A percentile compares a stretch with the other conserved stretches of the same genome.
phyloP scores from a whole-genome alignment of 2,888 invertebrate species.

The Tipula lateralis region DNA sequence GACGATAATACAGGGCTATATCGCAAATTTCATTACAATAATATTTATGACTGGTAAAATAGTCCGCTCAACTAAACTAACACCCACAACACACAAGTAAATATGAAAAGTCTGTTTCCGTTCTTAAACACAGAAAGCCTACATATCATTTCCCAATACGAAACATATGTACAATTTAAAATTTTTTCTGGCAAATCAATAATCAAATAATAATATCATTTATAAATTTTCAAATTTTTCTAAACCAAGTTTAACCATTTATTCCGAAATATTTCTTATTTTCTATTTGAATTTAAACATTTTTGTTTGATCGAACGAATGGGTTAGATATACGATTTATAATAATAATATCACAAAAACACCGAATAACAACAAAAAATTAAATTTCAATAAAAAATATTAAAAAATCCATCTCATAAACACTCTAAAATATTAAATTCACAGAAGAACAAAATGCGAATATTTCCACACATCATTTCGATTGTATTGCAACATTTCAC shows the following conservation, averaged over 20 bases:
- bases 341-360: background rate
- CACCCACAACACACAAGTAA: background rate
- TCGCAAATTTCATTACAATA: background rate
- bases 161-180: background rate
- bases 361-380: background rate
- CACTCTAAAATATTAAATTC: background rate
- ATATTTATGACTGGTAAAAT: background rate
- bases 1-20: background rate
- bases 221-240: background rate
- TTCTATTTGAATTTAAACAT: background rate
- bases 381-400: constrained; percentile 16
- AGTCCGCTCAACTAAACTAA: background rate
- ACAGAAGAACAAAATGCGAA: background rate
- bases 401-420: background rate
- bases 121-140: background rate
- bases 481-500: background rate
- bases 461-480: background rate
- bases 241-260: background rate
- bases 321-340: background rate
- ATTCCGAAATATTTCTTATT: background rate
- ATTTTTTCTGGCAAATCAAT: background rate
- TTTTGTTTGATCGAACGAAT: background rate
- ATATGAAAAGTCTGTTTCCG: background rate
- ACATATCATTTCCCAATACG: background rate
- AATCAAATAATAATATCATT: background rate